Percentiles rank a stretch among this genome's conserved stretches.
These are phyloP conservation scores for Pollenia angustigena DNA, from an alignment of 2,888 invertebrate genomes.

Conservation along the genomic window DNA sequence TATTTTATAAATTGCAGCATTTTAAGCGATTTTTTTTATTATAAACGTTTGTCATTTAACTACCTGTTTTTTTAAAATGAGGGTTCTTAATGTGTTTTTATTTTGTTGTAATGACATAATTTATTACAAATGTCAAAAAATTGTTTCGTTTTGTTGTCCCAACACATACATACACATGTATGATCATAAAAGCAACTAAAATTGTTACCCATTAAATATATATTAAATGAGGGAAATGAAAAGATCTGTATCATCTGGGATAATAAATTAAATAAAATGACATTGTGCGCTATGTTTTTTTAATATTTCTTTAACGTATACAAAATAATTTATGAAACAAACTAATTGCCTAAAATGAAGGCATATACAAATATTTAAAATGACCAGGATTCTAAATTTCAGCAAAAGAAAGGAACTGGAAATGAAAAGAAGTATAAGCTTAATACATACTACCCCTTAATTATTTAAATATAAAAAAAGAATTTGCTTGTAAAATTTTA, in stretches of 20 bases:
- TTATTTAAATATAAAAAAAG: neutral
- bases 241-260: conserved; percentile 52
- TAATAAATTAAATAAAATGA: conserved; percentile 38
- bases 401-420: too few species aligned
- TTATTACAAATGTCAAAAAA: conserved; percentile 60
- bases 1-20: conserved; percentile 39
- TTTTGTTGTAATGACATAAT: conserved; percentile 62
- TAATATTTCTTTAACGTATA: conserved; percentile 1
- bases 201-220: conserved; percentile 17
- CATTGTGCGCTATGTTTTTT: neutral
- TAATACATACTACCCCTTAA: too few species aligned
- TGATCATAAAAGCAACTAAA: neutral
- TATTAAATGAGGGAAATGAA: conserved; percentile 45
- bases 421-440: too few species aligned
- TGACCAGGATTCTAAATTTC: neutral
- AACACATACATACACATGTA: neutral
- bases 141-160: conserved; percentile 38
- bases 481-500: neutral
- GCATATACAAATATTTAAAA: neutral
- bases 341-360: neutral
- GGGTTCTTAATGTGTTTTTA: conserved; percentile 44
- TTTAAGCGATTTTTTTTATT: conserved; percentile 27
- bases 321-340: conserved; percentile 3
- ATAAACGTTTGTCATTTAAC: conserved; percentile 35
- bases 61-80: conserved; percentile 10